Conservation (phyloP, 2,113 vertebrate species). For the Fulmarus glacialis region DNA sequence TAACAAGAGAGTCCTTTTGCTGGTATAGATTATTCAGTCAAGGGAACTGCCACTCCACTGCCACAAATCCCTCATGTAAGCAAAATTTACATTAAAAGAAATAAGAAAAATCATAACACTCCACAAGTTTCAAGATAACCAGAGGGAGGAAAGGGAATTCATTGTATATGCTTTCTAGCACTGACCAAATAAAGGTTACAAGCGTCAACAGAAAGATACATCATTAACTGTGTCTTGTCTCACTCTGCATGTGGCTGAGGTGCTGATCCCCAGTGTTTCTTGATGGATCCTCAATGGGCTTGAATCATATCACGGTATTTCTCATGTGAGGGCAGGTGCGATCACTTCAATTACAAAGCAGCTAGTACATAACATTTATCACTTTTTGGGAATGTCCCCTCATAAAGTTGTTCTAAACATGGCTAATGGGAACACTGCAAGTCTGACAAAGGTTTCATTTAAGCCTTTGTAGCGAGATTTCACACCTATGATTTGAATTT, state of each 20-base stretch:
- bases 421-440: background rate
- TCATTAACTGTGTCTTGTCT: conserved; percentile 53
- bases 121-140: background rate
- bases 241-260: conserved; percentile 25
- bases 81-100: background rate
- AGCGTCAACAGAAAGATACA: conserved; percentile 38
- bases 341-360: background rate
- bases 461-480: background rate
- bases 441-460: background rate
- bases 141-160: conserved; percentile 62
- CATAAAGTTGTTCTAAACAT: background rate
- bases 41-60: background rate
- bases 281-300: background rate
- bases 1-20: conserved; percentile 22
- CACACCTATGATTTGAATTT: background rate
- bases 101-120: background rate
- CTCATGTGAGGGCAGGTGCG: background rate
- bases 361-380: background rate
- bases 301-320: background rate
- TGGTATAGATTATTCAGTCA: background rate
- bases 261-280: background rate
- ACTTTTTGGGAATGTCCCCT: background rate
- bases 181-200: conserved; percentile 47
- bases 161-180: conserved; percentile 46
- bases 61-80: background rate